phyloP scores from a whole-genome alignment of 2,888 invertebrate species.

The Bugulina stolonifera region DNA sequence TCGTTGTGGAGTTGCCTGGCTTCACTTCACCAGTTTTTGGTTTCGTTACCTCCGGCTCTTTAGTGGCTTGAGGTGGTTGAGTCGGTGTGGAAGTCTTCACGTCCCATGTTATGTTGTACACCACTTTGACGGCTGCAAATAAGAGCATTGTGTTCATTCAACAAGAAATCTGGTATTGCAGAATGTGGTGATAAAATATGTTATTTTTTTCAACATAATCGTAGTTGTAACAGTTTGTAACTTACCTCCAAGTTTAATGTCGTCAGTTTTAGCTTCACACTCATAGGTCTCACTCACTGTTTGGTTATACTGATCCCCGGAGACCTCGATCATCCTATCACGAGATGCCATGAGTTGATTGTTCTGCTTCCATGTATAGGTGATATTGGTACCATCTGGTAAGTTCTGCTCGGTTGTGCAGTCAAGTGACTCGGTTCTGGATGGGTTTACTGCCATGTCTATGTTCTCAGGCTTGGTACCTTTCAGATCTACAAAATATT shows the following conservation, averaged over 20 bases:
- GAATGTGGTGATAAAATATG: no score
- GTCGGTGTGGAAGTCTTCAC: background rate
- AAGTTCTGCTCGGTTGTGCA: background rate
- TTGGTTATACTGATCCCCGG: background rate
- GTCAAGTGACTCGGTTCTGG: background rate
- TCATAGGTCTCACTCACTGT: background rate
- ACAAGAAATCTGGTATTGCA: no score
- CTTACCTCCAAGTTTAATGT: slow-evolving; percentile 2
- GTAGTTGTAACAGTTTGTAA: background rate
- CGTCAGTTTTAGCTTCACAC: background rate
- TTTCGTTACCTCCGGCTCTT: background rate
- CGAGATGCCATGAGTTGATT: background rate
- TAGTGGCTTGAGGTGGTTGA: background rate
- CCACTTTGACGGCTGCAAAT: background rate
- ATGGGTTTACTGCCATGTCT: background rate
- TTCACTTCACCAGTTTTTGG: background rate
- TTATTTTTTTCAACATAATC: no score
- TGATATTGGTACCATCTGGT: background rate
- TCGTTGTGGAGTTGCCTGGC: background rate
- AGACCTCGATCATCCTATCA: background rate
- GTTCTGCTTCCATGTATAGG: background rate
- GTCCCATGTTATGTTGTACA: slow-evolving; percentile 12
- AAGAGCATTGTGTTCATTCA: background rate
- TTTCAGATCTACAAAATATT: slow-evolving; percentile 6
- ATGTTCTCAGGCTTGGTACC: background rate